These are phyloP conservation scores for Monochamus alternatus DNA, from an alignment of 2,888 invertebrate genomes.

Conservation along the genomic window DNA sequence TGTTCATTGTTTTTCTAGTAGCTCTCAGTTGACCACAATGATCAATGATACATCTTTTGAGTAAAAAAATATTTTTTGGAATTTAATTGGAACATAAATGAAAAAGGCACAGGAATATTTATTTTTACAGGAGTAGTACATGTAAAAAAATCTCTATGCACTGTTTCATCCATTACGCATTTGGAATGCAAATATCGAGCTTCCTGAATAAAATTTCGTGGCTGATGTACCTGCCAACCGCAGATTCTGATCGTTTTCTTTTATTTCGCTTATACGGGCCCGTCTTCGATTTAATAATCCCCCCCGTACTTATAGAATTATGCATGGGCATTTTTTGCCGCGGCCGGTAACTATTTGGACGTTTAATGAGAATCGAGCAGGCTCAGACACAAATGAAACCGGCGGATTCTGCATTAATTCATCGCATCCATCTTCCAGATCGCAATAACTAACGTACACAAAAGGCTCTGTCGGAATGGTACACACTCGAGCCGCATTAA, in stretches of 20 bases:
- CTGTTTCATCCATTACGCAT: neutral
- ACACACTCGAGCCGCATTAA: constrained; percentile 56
- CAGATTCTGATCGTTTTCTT: constrained; percentile 16
- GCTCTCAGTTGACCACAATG: too few relatives aligned
- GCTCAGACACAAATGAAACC: constrained; percentile 50
- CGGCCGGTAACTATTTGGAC: constrained; percentile 43
- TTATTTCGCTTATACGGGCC: constrained; percentile 7
- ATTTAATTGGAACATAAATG: too few relatives aligned
- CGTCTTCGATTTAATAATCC: constrained; percentile 23
- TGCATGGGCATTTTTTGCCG: constrained; percentile 33
- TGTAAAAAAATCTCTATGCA: too few relatives aligned
- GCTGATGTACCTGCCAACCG: constrained; percentile 5
- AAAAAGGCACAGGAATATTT: too few relatives aligned
- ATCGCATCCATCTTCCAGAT: constrained; percentile 56
- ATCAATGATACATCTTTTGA: too few relatives aligned
- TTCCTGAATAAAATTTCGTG: neutral
- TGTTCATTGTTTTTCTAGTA: too few relatives aligned
- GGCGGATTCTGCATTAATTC: constrained; percentile 59
- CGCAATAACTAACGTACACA: constrained; percentile 56
- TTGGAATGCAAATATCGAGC: neutral
- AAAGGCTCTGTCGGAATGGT: constrained; percentile 57
- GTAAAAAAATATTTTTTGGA: too few relatives aligned
- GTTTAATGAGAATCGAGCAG: constrained; percentile 45
- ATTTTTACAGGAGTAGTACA: too few relatives aligned
- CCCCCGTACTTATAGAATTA: constrained; percentile 29